Evolutionary conservation across 2,113 vertebrate genomes (phyloP), one percentile per base, ranked within the genome.

Genomic region (Chaetorhynchus papuensis): DNA sequence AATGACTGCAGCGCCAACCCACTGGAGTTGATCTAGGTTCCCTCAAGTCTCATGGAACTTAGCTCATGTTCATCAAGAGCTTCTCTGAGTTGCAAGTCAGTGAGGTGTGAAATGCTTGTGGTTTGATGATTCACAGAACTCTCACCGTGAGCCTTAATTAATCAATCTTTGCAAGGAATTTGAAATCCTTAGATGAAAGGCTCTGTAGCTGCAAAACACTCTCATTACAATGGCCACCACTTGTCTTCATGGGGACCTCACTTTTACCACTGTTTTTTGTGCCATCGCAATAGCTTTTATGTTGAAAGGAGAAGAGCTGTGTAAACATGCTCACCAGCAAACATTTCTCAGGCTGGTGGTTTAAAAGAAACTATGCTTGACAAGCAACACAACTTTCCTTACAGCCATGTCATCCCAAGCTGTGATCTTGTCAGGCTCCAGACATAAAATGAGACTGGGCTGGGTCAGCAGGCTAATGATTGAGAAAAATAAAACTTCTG

Each of bases 81-180:
- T 97, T 96, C 93, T 92, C 90, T 92, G 94, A 96, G 93, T 90
- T 96, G 94, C 94, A 96, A 97, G 96, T 95, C 96, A 96, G 96
- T 95, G 96, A 96, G 96, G 96, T 96, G 96, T 97, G 96, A 96
- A 96, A 97, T 94, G 92, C 96, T 96, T 92, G 93, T 93, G 96
- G 96, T 95, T 96, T 96, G 94, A 81, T 93, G 96, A 96, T 92
- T 96, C 96, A 95, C 96, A 97, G 96, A 96, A 94, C 94, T 96
- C 94, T 95, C 92, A 92, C 83, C 41, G n/a, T 96, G 94, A 95
- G 88, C 85, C 76, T 96, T 96, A 95, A 96, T 96, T 97, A 97
- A 97, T 96, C 92, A 95, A 90, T 95, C 96, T 96, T 97, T 92
- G 94, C 49, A 68, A 96, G 88, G 93, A 96, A 90, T 90, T 93